Conservation (phyloP, 2,113 vertebrate genomes). For the Miniopterus natalensis region DNA sequence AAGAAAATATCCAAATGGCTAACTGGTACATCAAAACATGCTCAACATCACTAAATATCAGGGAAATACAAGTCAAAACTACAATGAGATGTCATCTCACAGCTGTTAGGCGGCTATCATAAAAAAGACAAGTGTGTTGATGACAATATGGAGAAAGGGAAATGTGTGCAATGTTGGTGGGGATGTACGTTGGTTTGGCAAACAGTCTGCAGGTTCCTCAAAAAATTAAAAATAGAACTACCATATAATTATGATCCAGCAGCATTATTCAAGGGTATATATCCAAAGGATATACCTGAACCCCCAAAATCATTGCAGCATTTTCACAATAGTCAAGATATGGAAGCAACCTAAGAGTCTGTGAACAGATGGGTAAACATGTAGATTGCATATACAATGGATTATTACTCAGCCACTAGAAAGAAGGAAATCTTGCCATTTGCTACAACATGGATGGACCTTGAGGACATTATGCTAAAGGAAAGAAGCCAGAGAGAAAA, state of each 20-base stretch:
- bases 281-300: background rate
- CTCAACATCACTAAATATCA: background rate
- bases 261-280: background rate
- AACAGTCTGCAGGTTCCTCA: no score
- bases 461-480: background rate
- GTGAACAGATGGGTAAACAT: background rate
- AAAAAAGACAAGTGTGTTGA: background rate
- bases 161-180: background rate
- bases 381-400: background rate
- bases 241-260: background rate
- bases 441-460: background rate
- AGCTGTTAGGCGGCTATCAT: background rate
- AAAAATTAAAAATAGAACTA: background rate
- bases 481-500: background rate
- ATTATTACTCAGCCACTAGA: background rate
- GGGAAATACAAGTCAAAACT: background rate
- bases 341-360: background rate
- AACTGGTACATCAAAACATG: background rate
- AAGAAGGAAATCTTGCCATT: background rate
- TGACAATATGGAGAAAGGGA: background rate
- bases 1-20: background rate
- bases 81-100: background rate
- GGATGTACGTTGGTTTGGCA: background rate
- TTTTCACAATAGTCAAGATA: background rate
- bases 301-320: background rate